These are phyloP conservation scores for Aurelia coerulea DNA, from an alignment of 30 jellyfish, hydroid and myxozoan genomes.

Conservation along the genomic window DNA sequence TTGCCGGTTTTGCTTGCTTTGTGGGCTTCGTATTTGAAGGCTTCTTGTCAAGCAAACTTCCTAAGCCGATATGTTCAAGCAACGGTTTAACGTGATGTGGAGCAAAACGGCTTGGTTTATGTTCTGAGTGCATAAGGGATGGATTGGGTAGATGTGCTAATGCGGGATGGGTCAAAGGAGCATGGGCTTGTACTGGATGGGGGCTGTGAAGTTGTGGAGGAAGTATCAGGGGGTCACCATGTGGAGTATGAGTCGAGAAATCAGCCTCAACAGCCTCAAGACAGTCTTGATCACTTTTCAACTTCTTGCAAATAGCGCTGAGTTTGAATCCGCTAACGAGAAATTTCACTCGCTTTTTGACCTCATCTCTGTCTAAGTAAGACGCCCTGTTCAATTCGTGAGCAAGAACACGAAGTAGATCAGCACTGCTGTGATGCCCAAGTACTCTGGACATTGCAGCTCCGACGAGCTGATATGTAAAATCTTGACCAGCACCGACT, in stretches of 20 bases:
- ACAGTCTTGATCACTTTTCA: constrained; percentile 63
- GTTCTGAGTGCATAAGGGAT: not conserved
- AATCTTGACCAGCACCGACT: constrained; percentile 69
- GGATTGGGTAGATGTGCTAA: constrained; percentile 15
- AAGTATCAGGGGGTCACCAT: not conserved
- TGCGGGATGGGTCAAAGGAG: constrained; percentile 7
- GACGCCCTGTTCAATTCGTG: constrained; percentile 70
- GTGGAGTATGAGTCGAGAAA: constrained; percentile 61
- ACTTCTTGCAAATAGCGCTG: constrained; percentile 58
- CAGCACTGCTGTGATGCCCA: constrained; percentile 78
- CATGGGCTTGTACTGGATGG: constrained; percentile 3
- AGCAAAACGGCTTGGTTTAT: too few species aligned
- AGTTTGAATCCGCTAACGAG: constrained; percentile 71
- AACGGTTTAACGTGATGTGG: too few species aligned
- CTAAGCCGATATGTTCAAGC: too few species aligned
- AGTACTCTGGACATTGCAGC: constrained; percentile 62
- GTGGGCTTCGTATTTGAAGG: not conserved
- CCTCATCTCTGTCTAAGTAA: constrained; percentile 61
- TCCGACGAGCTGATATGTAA: constrained; percentile 61
- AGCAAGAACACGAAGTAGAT: constrained; percentile 59
- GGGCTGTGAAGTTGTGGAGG: constrained; percentile 15
- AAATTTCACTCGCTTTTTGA: constrained; percentile 55
- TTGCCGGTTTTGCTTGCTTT: not conserved
- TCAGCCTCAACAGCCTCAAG: constrained; percentile 74
- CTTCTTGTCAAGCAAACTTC: not conserved